A percentile compares a stretch with the other conserved stretches of the same genome.
Conservation (phyloP, 2,888 invertebrate genomes). For the Cremastinae sp. region DNA sequence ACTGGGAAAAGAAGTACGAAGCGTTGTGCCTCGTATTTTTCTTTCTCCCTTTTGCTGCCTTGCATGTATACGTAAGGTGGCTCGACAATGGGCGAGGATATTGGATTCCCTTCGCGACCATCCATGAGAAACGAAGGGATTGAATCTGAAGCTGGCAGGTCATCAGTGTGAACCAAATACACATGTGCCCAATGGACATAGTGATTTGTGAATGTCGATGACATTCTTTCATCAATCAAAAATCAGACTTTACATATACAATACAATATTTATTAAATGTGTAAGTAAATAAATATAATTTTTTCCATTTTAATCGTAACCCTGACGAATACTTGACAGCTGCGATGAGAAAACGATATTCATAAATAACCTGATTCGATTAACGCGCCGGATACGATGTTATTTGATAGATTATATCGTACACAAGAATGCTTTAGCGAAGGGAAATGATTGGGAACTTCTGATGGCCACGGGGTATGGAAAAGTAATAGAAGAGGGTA, state of each 20-base stretch:
- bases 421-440: constrained; percentile 3
- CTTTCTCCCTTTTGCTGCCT: not conserved
- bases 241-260: constrained; percentile 11
- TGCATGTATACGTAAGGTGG: not conserved
- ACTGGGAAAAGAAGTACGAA: too few relatives aligned
- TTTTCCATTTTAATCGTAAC: not conserved
- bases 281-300: not conserved
- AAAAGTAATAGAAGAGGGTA: constrained; percentile 48
- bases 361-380: constrained; percentile 49
- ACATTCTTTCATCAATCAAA: constrained; percentile 49
- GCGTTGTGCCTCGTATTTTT: constrained; percentile 6
- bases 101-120: constrained; percentile 54
- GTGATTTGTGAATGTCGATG: constrained; percentile 65
- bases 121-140: constrained; percentile 48
- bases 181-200: constrained; percentile 41
- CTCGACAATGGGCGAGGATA: constrained; percentile 53
- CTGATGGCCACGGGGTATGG: constrained; percentile 37
- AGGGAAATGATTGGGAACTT: constrained; percentile 45
- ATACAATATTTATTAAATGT: not conserved
- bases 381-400: constrained; percentile 25
- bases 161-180: constrained; percentile 42
- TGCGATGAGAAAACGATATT: not conserved
- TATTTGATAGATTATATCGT: constrained; percentile 6
- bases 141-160: constrained; percentile 53
- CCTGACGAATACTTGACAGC: not conserved